A percentile compares a stretch with the other conserved stretches of the same genome.
Conservation (phyloP, 2,888 invertebrate species). For the Cheilosia soror region DNA sequence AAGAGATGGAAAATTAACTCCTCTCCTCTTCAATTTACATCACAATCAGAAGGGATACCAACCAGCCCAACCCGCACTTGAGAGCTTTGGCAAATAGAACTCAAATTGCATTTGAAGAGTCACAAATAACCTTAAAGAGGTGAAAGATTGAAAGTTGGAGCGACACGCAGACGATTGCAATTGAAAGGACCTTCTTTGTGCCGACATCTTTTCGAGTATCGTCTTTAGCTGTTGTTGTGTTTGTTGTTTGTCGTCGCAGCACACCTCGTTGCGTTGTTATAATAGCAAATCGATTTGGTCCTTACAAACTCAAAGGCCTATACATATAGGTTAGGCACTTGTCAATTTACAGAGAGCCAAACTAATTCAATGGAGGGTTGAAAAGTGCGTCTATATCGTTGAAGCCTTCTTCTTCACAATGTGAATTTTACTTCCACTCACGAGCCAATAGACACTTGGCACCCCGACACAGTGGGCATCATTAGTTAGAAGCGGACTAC, state of each 20-base stretch:
- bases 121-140: constrained; percentile 61
- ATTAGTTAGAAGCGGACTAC: constrained; percentile 41
- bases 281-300: constrained; percentile 57
- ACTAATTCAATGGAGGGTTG: background rate
- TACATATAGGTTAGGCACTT: background rate
- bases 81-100: constrained; percentile 58
- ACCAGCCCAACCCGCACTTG: constrained; percentile 14
- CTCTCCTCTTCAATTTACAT: constrained; percentile 61
- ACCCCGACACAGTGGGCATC: constrained; percentile 26
- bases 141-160: constrained; percentile 35
- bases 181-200: constrained; percentile 21
- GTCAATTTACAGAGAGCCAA: constrained; percentile 26
- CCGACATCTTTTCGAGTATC: constrained; percentile 21
- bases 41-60: constrained; percentile 31
- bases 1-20: constrained; percentile 60
- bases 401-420: background rate
- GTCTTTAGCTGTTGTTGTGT: constrained; percentile 1
- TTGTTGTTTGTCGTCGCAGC: background rate
- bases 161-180: constrained; percentile 53
- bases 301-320: constrained; percentile 20
- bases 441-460: constrained; percentile 52
- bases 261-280: constrained; percentile 8
- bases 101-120: constrained; percentile 71
- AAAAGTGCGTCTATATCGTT: constrained; percentile 38
- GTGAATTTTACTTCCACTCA: too few relatives aligned